phyloP scores from a whole-genome alignment of 2,888 invertebrate species.

The Fragum fragum region DNA sequence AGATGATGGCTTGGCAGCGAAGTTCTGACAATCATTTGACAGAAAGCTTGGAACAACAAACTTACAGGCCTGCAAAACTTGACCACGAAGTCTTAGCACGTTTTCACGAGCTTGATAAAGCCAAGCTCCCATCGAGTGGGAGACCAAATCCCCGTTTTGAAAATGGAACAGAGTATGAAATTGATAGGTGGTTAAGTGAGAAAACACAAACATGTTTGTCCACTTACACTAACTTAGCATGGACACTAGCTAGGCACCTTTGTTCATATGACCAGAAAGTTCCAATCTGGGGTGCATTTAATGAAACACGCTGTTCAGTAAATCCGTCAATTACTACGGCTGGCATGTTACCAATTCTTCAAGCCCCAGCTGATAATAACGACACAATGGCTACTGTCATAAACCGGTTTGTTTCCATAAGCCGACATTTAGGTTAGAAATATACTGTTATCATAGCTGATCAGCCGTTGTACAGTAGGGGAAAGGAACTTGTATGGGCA shows the following conservation, averaged over 20 bases:
- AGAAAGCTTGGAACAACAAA: slow-evolving; percentile 8
- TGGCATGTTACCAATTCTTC: slow-evolving; percentile 35
- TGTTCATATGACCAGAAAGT: slow-evolving; percentile 18
- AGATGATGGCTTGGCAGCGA: neutral
- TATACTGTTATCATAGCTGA: slow-evolving; percentile 50
- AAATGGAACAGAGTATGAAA: neutral
- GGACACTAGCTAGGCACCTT: slow-evolving; percentile 13
- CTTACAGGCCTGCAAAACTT: slow-evolving; percentile 13
- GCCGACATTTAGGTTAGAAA: slow-evolving; percentile 34
- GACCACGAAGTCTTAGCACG: slow-evolving; percentile 10
- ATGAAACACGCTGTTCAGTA: neutral
- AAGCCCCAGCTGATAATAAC: slow-evolving; percentile 50
- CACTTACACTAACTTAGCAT: slow-evolving; percentile 18
- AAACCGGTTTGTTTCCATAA: slow-evolving; percentile 31
- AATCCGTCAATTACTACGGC: neutral
- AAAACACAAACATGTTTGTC: slow-evolving; percentile 19
- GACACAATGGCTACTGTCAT: slow-evolving; percentile 48
- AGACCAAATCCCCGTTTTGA: slow-evolving; percentile 8
- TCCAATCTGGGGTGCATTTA: slow-evolving; percentile 20
- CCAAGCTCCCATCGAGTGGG: neutral
- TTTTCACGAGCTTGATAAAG: slow-evolving; percentile 16
- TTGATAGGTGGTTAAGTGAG: neutral
- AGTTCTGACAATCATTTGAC: slow-evolving; percentile 1
- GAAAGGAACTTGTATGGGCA: slow-evolving; percentile 33
- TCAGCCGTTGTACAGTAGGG: slow-evolving; percentile 40